Evolutionary conservation across 2,113 vertebrate genomes (phyloP), one percentile per base, ranked within the genome.

Genomic region (Forbesichthys papilliferus): DNA sequence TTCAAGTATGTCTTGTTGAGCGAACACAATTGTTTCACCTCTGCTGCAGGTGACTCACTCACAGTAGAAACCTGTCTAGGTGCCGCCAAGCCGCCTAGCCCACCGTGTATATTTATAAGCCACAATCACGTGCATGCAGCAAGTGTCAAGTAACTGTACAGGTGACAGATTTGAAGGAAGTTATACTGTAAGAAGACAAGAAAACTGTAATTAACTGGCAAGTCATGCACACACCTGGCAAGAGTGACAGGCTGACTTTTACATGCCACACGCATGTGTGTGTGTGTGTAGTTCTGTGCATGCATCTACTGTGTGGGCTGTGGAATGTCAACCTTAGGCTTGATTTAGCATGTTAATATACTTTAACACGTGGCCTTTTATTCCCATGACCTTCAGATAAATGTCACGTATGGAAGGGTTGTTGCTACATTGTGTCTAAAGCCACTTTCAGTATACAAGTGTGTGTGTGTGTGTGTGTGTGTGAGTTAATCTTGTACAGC

Each of bases 1-100:
- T 73, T 74, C 68, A 59, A 20, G 48, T 77, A 86, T 84, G 88
- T 86, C 83, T 72, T 16, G 48, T 14, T 62, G 74, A 69, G 75
- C 68, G 67, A 60, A 84, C 55, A 52, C 73, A 65, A 58, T 62
- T 52, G 75, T 75, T 64, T 59, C n/a, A 51, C 51, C 46, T 48
- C 73, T 68, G 60, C 49, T 53, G 54, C 49, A 71, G 66, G 14
- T 75, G 77, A 77, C 69, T 84, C 66, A 79, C 77, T 75, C 10
- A 33, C 5, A 14, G 75, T 9, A 48, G 46, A 60, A 3, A 65
- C 75, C 11, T 66, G 63, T 46, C 10, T 11, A 56, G 56, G n/a
- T 61, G 75, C 75, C 68, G 59, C 58, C 52, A 67, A 18, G 47
- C 49, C 42, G 14, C 57, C 66, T 12, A 74, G 52, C 63, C 49